Base-by-base conservation (phyloP, 2,888 invertebrate genomes). In the Linhomoeus sp. region DNA sequence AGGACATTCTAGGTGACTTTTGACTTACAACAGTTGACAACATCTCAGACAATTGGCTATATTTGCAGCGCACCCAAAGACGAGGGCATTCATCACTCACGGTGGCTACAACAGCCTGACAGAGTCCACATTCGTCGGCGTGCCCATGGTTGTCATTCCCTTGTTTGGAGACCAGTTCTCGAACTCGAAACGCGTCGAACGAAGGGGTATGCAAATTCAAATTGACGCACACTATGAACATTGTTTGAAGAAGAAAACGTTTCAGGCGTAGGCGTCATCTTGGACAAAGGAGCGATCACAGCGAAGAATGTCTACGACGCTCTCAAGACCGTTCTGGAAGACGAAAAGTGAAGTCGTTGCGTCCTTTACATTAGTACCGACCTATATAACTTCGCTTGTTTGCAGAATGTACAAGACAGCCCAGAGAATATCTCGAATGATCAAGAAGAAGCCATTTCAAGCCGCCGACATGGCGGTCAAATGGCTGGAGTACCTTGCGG, bases 41-140 rank as follows among this genome's bases (percentile, higher is more conserved):
- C n/a, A n/a, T n/a, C n/a, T n/a, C n/a, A n/a, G n/a, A n/a, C n/a
- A n/a, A n/a, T n/a, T n/a, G n/a, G n/a, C n/a, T n/a, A n/a, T n/a
- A n/a, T n/a, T 51, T 52, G n/a, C 54, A 76, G 73, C 69, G 2
- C 79, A 81, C 61, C 76, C 76, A 1, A 79, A 79, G 55, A 73
- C 78, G 0, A 66, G 73, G 47, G 75, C 75, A 0, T 80, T 78
- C 56, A 71, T 81, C 53, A 76, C 77, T 0, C 81, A 81, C 59
- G 79, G 77, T 1, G 81, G 81, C 1, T 73, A 79, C 57, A 71
- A 80, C 55, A 77, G 80, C 45, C 63, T 75, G 29, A 74, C 77
- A 1, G 81, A 80, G 62, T 75, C 77, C 0, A 72, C 63, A 26
- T 59, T 62, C 51, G 58, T 59, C 47, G 63, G 60, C n/a, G 60